Percentiles rank a stretch among this genome's conserved stretches.
phyloP scores from a whole-genome alignment of 1,140 invertebrate species.

The Muscidifurax raptorellus region DNA sequence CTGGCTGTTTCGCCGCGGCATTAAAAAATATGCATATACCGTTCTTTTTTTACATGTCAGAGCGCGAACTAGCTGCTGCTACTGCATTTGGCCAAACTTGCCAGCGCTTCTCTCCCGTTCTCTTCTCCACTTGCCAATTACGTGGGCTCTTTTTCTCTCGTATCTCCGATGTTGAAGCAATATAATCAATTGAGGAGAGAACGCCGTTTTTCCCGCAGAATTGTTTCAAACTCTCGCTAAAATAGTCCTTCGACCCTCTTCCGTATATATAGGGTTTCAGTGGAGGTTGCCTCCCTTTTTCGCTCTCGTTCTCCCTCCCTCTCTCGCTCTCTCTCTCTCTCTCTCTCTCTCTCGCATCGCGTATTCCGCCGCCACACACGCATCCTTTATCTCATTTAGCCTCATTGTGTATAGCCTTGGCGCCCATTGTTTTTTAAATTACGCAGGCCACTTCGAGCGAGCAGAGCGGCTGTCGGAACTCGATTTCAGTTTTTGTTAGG shows the following conservation, averaged over 20 bases:
- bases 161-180: neutral
- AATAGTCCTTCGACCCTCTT: neutral
- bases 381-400: conserved; percentile 74
- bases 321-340: too few relatives aligned
- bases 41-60: conserved; percentile 68
- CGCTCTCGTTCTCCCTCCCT: too few relatives aligned
- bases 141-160: neutral
- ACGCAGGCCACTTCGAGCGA: conserved; percentile 70
- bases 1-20: conserved; percentile 64
- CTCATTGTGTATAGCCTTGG: conserved; percentile 73
- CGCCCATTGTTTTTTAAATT: conserved; percentile 76
- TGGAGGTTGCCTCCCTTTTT: neutral
- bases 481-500: conserved; percentile 71
- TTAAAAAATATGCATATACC: conserved; percentile 74
- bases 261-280: neutral
- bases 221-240: neutral
- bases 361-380: neutral
- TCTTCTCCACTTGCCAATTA: conserved; percentile 30
- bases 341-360: conserved; percentile 28
- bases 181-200: neutral
- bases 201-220: neutral
- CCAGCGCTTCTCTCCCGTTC: conserved; percentile 36
- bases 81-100: conserved; percentile 61
- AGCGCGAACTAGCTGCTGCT: conserved; percentile 47
- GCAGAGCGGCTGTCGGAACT: conserved; percentile 58